These are phyloP conservation scores for Campylomormyrus tamandua DNA, from an alignment of 2,113 vertebrate genomes.

Conservation along the genomic window DNA sequence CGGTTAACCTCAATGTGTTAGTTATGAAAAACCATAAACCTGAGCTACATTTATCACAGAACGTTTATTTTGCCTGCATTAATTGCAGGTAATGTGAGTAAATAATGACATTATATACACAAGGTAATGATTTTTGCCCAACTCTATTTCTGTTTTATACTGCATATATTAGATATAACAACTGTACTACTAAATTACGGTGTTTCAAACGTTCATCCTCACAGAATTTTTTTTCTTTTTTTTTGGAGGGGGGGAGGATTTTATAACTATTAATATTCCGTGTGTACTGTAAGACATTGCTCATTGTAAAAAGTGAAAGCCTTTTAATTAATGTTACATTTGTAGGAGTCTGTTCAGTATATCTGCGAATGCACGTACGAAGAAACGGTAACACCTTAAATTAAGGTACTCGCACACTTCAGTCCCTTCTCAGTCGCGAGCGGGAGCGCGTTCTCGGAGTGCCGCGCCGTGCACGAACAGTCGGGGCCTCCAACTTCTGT, in stretches of 20 bases:
- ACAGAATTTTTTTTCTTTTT: background rate
- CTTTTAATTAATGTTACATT: constrained; percentile 10
- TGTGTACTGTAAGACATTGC: constrained; percentile 4
- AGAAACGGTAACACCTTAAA: background rate
- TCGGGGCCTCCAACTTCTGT: background rate
- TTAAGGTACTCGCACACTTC: constrained; percentile 2
- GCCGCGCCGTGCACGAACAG: background rate
- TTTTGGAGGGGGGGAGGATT: background rate
- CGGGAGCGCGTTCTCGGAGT: background rate
- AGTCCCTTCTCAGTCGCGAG: background rate
- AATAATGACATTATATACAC: constrained; percentile 8
- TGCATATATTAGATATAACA: constrained; percentile 3
- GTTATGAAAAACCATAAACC: background rate
- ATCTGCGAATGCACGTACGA: background rate
- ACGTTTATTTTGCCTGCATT: constrained; percentile 12
- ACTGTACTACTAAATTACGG: background rate
- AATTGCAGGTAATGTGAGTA: constrained; percentile 16
- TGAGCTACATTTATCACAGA: constrained; percentile 9
- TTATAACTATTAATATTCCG: constrained; percentile 2
- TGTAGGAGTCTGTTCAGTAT: background rate
- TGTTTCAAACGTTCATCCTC: background rate
- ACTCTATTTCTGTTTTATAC: constrained; percentile 8
- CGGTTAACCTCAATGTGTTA: constrained; percentile 5
- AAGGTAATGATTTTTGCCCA: constrained; percentile 3
- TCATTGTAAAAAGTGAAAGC: constrained; percentile 4